Conservation (phyloP, 1,140 invertebrate genomes). For the Brachionus sp. region DNA sequence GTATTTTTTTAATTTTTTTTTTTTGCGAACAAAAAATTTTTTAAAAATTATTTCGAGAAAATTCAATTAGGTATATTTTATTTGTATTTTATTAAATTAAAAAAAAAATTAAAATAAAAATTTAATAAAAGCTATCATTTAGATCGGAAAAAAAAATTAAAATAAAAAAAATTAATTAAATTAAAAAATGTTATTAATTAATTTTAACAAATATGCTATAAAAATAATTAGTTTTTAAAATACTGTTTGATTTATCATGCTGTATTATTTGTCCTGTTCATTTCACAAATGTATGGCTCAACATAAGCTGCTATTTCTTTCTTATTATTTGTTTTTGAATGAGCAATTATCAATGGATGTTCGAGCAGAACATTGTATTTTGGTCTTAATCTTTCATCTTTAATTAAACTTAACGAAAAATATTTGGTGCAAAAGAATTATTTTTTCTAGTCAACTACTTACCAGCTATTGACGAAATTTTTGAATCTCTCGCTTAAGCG, state of each 20-base stretch:
- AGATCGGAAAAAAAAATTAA: no score
- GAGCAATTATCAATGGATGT: conserved; percentile 14
- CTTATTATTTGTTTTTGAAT: conserved; percentile 12
- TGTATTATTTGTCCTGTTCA: not conserved
- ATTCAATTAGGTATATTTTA: no score
- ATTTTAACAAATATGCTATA: not conserved
- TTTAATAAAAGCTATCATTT: no score
- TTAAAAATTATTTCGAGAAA: no score
- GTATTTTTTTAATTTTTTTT: no score
- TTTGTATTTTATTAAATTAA: no score
- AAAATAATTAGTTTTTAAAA: not conserved
- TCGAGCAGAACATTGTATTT: conserved; percentile 20
- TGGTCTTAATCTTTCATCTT: conserved; percentile 39
- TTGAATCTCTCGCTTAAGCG: not conserved
- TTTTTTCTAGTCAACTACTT: not conserved
- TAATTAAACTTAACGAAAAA: not conserved
- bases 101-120: no score
- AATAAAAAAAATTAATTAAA: no score
- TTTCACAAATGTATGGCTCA: conserved; percentile 27
- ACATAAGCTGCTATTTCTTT: not conserved
- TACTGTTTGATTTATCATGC: not conserved
- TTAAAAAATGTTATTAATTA: not conserved
- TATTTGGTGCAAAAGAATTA: not conserved
- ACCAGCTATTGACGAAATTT: conserved; percentile 46
- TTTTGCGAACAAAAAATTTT: no score